Conservation (phyloP, 2,888 invertebrate genomes). For the Antheraea yamamai region DNA sequence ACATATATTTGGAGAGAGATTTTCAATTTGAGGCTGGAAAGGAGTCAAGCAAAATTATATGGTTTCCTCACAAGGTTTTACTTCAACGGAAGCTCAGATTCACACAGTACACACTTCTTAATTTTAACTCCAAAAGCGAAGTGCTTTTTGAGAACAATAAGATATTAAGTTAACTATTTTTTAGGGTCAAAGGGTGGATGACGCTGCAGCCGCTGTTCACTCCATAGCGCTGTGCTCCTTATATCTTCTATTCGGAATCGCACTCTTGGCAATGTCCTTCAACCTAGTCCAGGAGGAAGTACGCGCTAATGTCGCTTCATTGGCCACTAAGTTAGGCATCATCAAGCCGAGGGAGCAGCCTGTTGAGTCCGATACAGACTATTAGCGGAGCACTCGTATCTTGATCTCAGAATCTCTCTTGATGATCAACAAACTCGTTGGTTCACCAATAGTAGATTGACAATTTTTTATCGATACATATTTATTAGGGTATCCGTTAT, state of each 20-base stretch:
- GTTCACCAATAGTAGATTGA: not conserved
- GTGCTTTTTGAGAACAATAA: not conserved
- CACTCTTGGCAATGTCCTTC: slow-evolving; percentile 97
- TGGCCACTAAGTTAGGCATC: slow-evolving; percentile 93
- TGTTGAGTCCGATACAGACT: slow-evolving; percentile 78
- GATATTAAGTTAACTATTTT: not conserved
- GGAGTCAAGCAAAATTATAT: no score
- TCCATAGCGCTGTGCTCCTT: slow-evolving; percentile 93
- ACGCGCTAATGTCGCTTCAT: slow-evolving; percentile 92
- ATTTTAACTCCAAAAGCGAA: not conserved
- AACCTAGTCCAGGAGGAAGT: slow-evolving; percentile 97
- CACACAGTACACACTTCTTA: no score
- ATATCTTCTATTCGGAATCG: slow-evolving; percentile 96
- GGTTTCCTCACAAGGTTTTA: no score
- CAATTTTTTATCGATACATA: not conserved
- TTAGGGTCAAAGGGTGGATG: slow-evolving; percentile 53
- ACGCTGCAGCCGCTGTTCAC: slow-evolving; percentile 68
- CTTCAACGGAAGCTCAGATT: no score
- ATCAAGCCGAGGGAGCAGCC: slow-evolving; percentile 85
- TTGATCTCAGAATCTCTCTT: not conserved
- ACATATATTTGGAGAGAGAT: no score
- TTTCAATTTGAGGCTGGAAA: no score
- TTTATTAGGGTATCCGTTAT: no score
- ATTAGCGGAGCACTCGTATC: slow-evolving; percentile 16
- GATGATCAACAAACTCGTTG: not conserved